Conservation (phyloP, 2,888 invertebrate species). For the Hymenopus coronatus region DNA sequence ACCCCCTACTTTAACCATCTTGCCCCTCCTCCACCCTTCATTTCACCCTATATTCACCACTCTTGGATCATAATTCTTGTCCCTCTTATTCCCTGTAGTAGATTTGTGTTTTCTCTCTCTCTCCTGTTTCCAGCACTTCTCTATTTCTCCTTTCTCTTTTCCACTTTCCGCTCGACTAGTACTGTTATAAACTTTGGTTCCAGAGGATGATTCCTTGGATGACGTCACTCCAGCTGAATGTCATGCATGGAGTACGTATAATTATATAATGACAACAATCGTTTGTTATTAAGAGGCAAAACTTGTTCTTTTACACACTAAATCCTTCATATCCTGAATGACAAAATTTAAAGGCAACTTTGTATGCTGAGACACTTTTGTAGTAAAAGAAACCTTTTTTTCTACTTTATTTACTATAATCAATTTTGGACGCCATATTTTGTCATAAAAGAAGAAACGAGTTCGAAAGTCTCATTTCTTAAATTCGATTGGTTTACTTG, state of each 20-base stretch:
- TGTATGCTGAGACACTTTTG: too few relatives aligned
- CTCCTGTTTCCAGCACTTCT: not conserved
- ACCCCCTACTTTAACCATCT: constrained; percentile 5
- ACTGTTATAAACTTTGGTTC: not conserved
- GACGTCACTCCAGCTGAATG: not conserved
- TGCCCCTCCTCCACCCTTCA: constrained; percentile 10
- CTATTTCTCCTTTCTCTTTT: not conserved
- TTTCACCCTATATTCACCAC: constrained; percentile 16
- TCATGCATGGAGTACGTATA: not conserved
- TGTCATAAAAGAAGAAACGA: too few relatives aligned
- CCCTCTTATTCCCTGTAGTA: not conserved
- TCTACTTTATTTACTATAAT: too few relatives aligned
- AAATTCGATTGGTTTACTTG: too few relatives aligned
- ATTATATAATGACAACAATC: not conserved
- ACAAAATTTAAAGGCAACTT: too few relatives aligned
- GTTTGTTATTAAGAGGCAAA: not conserved
- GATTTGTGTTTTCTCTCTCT: constrained; percentile 1
- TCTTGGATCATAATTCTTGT: constrained; percentile 18
- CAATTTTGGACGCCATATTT: too few relatives aligned
- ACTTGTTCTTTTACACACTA: too few relatives aligned
- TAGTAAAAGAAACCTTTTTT: too few relatives aligned
- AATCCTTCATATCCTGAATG: too few relatives aligned
- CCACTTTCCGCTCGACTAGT: constrained; percentile 7
- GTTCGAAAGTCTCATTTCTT: too few relatives aligned
- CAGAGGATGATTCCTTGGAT: not conserved